phyloP scores from a whole-genome alignment of 2,888 invertebrate genomes.

The Luffia ferchaultella region DNA sequence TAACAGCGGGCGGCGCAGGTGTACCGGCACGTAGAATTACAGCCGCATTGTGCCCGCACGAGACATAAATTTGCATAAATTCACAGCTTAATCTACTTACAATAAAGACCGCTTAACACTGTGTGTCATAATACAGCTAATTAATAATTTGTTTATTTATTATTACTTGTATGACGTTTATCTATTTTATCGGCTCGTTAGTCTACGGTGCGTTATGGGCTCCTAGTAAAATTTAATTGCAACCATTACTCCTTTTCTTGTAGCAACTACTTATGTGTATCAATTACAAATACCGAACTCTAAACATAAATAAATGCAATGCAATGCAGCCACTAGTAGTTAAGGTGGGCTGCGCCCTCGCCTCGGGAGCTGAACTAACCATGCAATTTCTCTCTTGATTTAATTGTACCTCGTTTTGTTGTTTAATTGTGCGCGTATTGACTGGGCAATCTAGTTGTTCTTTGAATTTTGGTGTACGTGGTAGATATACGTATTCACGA shows the following conservation, averaged over 20 bases:
- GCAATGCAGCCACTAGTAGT: too few species aligned
- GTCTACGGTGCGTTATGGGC: background rate
- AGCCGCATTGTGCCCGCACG: background rate
- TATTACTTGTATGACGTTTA: background rate
- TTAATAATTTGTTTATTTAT: background rate
- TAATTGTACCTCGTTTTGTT: background rate
- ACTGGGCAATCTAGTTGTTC: background rate
- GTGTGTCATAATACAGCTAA: background rate
- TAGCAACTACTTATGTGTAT: too few species aligned
- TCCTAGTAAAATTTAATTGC: too few species aligned
- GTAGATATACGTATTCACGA: too few species aligned
- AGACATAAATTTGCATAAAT: background rate
- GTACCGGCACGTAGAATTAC: background rate
- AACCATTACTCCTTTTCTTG: too few species aligned
- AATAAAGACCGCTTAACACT: background rate
- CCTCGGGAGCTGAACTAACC: background rate
- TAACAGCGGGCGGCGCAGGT: background rate
- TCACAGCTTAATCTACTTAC: background rate
- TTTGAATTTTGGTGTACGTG: too few species aligned
- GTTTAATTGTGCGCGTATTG: background rate
- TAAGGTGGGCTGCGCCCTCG: too few species aligned
- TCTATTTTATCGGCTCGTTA: background rate
- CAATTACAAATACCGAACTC: too few species aligned
- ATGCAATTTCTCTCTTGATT: background rate
- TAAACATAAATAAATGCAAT: too few species aligned